Conservation (phyloP, 1,140 invertebrate species). For the Cherax destructor region DNA sequence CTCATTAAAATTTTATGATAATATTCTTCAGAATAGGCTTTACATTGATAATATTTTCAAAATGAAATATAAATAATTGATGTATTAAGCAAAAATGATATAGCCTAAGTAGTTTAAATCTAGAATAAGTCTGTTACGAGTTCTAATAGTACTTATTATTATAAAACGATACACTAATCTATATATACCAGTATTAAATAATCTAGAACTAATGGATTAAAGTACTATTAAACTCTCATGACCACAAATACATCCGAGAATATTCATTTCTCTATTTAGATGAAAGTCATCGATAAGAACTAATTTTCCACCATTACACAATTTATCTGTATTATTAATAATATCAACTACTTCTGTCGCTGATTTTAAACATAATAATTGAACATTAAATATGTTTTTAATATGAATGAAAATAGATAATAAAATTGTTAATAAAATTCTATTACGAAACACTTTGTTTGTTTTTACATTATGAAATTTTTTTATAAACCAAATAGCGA, state of each 20-base stretch:
- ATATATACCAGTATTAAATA: conserved; percentile 24
- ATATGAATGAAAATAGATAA: conserved; percentile 23
- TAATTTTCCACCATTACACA: background rate
- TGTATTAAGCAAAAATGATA: conserved; percentile 25
- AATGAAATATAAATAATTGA: background rate
- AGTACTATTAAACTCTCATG: conserved; percentile 20
- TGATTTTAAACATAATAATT: background rate
- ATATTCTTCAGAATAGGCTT: conserved; percentile 31
- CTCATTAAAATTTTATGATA: conserved; percentile 25
- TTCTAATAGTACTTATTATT: conserved; percentile 10
- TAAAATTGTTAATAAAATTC: background rate
- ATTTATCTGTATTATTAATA: background rate
- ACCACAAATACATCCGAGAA: background rate
- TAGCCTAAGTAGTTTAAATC: conserved; percentile 50
- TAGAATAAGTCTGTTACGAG: conserved; percentile 28
- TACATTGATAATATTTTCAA: conserved; percentile 29
- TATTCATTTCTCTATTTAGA: background rate
- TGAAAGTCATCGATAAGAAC: conserved; percentile 34
- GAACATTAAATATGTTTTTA: conserved; percentile 24
- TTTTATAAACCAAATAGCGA: conserved; percentile 37
- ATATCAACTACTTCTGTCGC: too few species aligned
- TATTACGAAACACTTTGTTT: background rate
- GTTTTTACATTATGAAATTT: conserved; percentile 25
- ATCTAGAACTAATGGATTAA: conserved; percentile 10
- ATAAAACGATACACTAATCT: background rate